Evolutionary conservation across 2,113 vertebrate species (phyloP).

Genomic region (Elachura formosa): DNA sequence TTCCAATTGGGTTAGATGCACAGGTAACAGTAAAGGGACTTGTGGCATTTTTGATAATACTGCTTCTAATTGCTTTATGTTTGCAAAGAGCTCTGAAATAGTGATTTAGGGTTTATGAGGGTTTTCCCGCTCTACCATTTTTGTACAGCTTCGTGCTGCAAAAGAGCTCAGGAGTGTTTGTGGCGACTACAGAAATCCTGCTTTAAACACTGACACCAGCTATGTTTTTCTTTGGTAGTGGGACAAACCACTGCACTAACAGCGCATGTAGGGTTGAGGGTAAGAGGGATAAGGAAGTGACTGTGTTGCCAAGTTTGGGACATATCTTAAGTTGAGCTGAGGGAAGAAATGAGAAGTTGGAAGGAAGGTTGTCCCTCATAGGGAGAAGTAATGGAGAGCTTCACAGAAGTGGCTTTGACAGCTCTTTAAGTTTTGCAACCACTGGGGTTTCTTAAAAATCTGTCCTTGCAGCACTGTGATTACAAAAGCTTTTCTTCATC

Average conservation of each 20-base stretch:
- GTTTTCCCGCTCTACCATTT: not conserved
- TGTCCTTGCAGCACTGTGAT: not conserved
- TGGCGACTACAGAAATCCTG: not conserved
- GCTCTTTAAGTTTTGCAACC: not conserved
- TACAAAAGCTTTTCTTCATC: not conserved
- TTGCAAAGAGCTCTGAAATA: slow-evolving; percentile 3
- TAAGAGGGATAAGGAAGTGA: not conserved
- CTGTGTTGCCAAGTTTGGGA: not conserved
- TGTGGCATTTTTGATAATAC: slow-evolving; percentile 6
- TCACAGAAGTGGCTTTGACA: not conserved
- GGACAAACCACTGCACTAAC: not conserved
- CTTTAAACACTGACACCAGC: not conserved
- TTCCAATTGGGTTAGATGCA: slow-evolving; percentile 58
- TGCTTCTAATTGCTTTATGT: not conserved
- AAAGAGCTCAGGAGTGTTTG: not conserved
- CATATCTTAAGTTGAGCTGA: not conserved
- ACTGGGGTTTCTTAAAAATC: not conserved
- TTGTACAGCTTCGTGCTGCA: not conserved
- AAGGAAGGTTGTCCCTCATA: not conserved
- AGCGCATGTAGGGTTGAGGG: not conserved
- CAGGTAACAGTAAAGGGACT: slow-evolving; percentile 57
- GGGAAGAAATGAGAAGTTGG: slow-evolving; percentile 3
- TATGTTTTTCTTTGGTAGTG: not conserved
- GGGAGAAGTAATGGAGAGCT: not conserved
- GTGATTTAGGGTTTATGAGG: not conserved